Percentiles rank a stretch among this genome's conserved stretches.
Conservation (phyloP, 2,888 invertebrate species). For the Pterostichus niger region DNA sequence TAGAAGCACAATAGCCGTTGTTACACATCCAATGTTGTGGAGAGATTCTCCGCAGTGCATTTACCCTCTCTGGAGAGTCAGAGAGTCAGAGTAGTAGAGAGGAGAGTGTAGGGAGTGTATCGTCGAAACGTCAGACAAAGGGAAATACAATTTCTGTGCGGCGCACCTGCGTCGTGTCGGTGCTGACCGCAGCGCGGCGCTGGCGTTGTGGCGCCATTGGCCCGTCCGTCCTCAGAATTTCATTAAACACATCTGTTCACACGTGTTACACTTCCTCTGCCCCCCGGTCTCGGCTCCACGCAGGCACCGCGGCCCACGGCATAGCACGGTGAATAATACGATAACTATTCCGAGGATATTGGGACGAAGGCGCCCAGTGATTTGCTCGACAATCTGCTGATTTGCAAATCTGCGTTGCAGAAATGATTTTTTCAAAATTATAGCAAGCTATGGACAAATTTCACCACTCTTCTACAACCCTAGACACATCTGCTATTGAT, state of each 20-base stretch:
- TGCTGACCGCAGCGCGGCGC: constrained; percentile 72
- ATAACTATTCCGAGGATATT: constrained; percentile 53
- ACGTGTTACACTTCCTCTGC: constrained; percentile 71
- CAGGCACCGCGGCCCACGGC: not conserved
- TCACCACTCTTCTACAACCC: too few species aligned
- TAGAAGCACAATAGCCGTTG: constrained; percentile 47
- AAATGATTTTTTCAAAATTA: constrained; percentile 26
- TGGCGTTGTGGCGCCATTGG: constrained; percentile 71
- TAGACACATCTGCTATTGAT: too few species aligned
- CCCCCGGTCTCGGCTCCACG: constrained; percentile 64
- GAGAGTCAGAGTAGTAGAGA: not conserved
- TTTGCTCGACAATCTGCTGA: constrained; percentile 46
- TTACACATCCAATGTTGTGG: not conserved
- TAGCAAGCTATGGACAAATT: not conserved
- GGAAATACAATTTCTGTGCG: constrained; percentile 64
- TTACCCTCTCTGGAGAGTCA: constrained; percentile 19
- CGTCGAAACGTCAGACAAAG: constrained; percentile 65
- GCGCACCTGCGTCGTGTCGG: constrained; percentile 65
- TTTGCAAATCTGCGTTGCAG: constrained; percentile 30
- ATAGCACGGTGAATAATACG: constrained; percentile 49
- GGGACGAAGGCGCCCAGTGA: constrained; percentile 6
- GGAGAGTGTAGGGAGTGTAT: constrained; percentile 42
- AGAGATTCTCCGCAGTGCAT: constrained; percentile 23
- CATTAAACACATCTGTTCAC: constrained; percentile 73
- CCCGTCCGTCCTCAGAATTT: constrained; percentile 71